These are phyloP conservation scores for Pandemis cinnamomeana DNA, from an alignment of 2,888 invertebrate genomes.

Conservation along the genomic window DNA sequence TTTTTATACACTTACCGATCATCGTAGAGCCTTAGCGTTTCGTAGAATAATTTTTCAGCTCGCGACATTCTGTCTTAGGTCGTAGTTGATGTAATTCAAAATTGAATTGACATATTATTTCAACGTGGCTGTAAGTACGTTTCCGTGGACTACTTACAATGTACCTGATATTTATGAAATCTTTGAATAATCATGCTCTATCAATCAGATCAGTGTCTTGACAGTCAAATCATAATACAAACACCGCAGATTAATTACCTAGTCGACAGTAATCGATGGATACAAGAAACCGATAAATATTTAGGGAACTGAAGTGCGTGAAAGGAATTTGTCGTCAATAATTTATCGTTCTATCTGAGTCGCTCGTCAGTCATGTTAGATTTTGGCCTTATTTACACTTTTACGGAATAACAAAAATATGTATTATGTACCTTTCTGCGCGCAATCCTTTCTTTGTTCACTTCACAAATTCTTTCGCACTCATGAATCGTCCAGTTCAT, in stretches of 20 bases:
- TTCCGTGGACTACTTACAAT: neutral
- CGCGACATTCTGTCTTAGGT: neutral
- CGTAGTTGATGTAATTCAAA: neutral
- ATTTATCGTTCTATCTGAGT: neutral
- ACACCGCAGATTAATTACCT: slow-evolving; percentile 39
- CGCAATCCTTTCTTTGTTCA: slow-evolving; percentile 79
- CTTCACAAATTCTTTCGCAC: slow-evolving; percentile 74
- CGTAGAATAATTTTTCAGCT: neutral
- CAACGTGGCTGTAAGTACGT: neutral
- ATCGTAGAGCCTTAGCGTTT: neutral
- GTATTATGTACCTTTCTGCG: slow-evolving; percentile 65
- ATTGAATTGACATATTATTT: neutral
- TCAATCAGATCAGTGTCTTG: slow-evolving; percentile 1
- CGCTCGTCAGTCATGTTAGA: neutral
- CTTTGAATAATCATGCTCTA: slow-evolving; percentile 7
- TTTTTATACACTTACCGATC: slow-evolving; percentile 1
- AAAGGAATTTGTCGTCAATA: slow-evolving; percentile 33
- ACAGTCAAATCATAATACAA: slow-evolving; percentile 30
- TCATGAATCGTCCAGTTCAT: slow-evolving; percentile 54
- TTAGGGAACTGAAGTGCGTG: slow-evolving; percentile 33
- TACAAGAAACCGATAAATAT: slow-evolving; percentile 33
- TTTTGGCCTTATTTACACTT: neutral
- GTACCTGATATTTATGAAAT: neutral
- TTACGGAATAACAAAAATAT: neutral
- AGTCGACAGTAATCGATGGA: slow-evolving; percentile 34